These are phyloP conservation scores for Periplaneta americana DNA, from an alignment of 1,140 invertebrate species.

Conservation along the genomic window DNA sequence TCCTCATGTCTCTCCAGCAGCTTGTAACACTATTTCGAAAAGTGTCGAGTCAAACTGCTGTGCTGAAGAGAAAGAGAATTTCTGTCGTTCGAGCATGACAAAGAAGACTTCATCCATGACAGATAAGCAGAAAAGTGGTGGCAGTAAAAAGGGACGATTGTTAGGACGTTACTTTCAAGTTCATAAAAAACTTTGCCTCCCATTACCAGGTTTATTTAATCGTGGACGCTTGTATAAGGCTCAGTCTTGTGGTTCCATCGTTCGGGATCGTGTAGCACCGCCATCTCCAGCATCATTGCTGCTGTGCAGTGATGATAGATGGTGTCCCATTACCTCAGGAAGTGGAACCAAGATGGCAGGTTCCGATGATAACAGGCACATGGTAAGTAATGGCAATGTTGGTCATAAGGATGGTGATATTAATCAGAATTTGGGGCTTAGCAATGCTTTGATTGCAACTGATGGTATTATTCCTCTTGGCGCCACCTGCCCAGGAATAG, in stretches of 20 bases:
- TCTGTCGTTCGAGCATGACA: background rate
- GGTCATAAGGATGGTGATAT: slow-evolving; percentile 43
- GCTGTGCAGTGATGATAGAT: slow-evolving; percentile 36
- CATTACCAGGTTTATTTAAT: slow-evolving; percentile 45
- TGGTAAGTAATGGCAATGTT: slow-evolving; percentile 33
- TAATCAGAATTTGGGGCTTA: slow-evolving; percentile 41
- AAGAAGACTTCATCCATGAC: background rate
- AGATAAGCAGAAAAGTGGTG: slow-evolving; percentile 20
- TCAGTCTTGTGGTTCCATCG: slow-evolving; percentile 51
- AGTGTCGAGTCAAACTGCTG: background rate
- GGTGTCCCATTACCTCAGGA: slow-evolving; percentile 27
- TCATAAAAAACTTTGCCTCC: slow-evolving; percentile 50
- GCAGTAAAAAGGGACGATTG: slow-evolving; percentile 47
- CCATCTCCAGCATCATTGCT: slow-evolving; percentile 36
- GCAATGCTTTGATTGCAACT: slow-evolving; percentile 4
- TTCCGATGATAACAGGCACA: slow-evolving; percentile 34
- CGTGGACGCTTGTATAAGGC: slow-evolving; percentile 51
- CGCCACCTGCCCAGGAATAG: slow-evolving; percentile 32
- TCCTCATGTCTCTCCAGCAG: background rate
- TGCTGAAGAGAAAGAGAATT: slow-evolving; percentile 15
- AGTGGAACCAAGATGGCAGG: background rate
- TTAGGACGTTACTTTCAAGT: slow-evolving; percentile 60
- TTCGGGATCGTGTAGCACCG: slow-evolving; percentile 41
- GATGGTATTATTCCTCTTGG: slow-evolving; percentile 23
- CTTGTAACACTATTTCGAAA: background rate